A percentile compares a stretch with the other conserved stretches of the same genome.
Conservation (phyloP, 1,140 invertebrate genomes). For the Bombyx mandarina region DNA sequence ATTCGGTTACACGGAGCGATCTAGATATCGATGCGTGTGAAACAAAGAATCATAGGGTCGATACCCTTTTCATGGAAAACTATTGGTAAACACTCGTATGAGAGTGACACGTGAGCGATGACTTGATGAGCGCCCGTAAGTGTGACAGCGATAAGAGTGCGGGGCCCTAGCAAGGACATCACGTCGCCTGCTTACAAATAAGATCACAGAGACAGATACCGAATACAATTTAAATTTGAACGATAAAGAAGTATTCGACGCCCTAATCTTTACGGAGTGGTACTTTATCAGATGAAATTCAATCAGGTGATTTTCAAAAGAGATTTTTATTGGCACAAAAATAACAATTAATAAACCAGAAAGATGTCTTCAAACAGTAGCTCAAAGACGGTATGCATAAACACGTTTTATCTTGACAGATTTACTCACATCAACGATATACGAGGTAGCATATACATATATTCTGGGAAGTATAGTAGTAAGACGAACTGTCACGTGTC, state of each 20-base stretch:
- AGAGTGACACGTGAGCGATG: slow-evolving; percentile 22
- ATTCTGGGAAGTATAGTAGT: slow-evolving; percentile 45
- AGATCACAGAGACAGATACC: too few relatives aligned
- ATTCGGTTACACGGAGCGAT: slow-evolving; percentile 2
- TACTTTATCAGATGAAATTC: too few relatives aligned
- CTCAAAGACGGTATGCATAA: slow-evolving; percentile 35
- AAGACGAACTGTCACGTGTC: slow-evolving; percentile 23
- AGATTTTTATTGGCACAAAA: too few relatives aligned
- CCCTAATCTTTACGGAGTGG: too few relatives aligned
- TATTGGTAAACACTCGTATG: slow-evolving; percentile 17
- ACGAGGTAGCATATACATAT: slow-evolving; percentile 34
- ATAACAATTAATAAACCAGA: too few relatives aligned
- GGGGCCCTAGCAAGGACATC: slow-evolving; percentile 15
- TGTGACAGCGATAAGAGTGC: slow-evolving; percentile 6
- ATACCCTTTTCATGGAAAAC: slow-evolving; percentile 17
- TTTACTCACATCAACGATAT: slow-evolving; percentile 39
- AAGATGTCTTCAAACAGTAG: slow-evolving; percentile 27
- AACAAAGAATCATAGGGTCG: slow-evolving; percentile 1
- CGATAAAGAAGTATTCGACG: too few relatives aligned
- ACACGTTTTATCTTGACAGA: slow-evolving; percentile 55
- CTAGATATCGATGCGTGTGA: not conserved
- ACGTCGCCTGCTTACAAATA: not conserved
- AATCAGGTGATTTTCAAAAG: too few relatives aligned
- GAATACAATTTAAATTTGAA: too few relatives aligned
- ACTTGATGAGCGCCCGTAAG: not conserved